Evolutionary conservation across 1,140 invertebrate species (phyloP), one percentile per base, ranked within the genome.

Genomic region (Phortica variegata): DNA sequence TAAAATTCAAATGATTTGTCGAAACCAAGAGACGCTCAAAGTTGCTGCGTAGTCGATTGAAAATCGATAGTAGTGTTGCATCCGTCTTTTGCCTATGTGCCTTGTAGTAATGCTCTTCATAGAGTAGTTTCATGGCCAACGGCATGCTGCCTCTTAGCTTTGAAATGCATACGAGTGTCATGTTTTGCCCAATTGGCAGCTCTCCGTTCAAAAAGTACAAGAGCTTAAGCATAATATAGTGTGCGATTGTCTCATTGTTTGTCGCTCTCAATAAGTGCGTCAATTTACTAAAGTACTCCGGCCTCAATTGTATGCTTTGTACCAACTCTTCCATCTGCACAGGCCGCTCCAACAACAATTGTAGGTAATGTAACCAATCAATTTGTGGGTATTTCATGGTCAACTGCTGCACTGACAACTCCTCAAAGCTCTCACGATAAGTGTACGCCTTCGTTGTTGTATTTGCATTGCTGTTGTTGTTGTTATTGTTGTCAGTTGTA

Each of bases 171-270:
- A 32, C 26, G 9, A 45, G 38, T 2, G 33, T 37, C 10, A 33
- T 42, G 12, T 39, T n/a, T n/a, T 15, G 10, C 9, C 8, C 32
- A 3, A 31, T 7, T 10, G 62, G 62, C 41, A 65, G 39, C 43
- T 65, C 58, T 13, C 42, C 52, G 19, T 33, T 58, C 4, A 60
- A 19, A 3, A 37, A 21, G 10, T 54, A 58, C 41, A 66, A 52
- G 32, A 66, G 43, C 46, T 66, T 66, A 38, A 66, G 52, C 62
- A 66, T 66, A 7, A 66, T 47, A 40, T 66, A 66, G 47, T 61
- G 54, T 15, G 54, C 58, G 16, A 66, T 54, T 4, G 62, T 66
- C 34, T 61, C 62, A 29, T 66, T 61, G 15, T 58, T 52, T 33
- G 36, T 60, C 8, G 21, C 38, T 0, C 9, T 13, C 6, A 66